Conservation (phyloP, 1,140 invertebrate species). For the Aleiodes sp. region DNA sequence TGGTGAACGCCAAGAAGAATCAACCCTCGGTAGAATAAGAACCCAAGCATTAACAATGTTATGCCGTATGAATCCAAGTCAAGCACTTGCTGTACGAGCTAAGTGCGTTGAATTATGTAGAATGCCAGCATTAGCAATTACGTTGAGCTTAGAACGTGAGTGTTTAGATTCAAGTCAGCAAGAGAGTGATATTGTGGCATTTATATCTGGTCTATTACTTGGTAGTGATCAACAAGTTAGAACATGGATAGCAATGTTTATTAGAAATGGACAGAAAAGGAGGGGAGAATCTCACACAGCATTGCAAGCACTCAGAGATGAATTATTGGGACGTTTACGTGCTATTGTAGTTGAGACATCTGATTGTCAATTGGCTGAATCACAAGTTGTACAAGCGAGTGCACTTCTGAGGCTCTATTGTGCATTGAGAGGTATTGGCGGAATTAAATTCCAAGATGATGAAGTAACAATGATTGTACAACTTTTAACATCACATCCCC, state of each 20-base stretch:
- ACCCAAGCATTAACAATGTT: constrained; percentile 80
- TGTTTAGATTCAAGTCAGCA: constrained; percentile 42
- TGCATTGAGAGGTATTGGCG: constrained; percentile 90
- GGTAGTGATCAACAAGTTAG: constrained; percentile 90
- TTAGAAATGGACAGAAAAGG: constrained; percentile 89
- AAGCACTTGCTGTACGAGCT: constrained; percentile 82
- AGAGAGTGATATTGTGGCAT: constrained; percentile 76
- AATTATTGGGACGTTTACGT: constrained; percentile 78
- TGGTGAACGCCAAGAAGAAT: constrained; percentile 90
- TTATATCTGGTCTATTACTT: constrained; percentile 89
- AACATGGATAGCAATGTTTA: constrained; percentile 92
- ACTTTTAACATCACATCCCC: constrained; percentile 88
- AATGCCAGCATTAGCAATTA: constrained; percentile 87
- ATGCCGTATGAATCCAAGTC: constrained; percentile 90
- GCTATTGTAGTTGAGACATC: constrained; percentile 68
- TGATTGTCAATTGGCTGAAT: constrained; percentile 71
- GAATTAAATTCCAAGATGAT: constrained; percentile 93
- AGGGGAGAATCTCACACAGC: constrained; percentile 80
- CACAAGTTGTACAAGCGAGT: constrained; percentile 81
- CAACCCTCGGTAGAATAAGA: constrained; percentile 76
- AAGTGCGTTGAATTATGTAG: constrained; percentile 88
- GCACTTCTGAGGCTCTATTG: constrained; percentile 87
- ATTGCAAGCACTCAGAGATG: constrained; percentile 80
- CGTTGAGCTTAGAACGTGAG: constrained; percentile 75
- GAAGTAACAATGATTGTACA: constrained; percentile 86